Evolutionary conservation across 2,888 invertebrate species (phyloP).

Genomic region (Cantharis rufa): DNA sequence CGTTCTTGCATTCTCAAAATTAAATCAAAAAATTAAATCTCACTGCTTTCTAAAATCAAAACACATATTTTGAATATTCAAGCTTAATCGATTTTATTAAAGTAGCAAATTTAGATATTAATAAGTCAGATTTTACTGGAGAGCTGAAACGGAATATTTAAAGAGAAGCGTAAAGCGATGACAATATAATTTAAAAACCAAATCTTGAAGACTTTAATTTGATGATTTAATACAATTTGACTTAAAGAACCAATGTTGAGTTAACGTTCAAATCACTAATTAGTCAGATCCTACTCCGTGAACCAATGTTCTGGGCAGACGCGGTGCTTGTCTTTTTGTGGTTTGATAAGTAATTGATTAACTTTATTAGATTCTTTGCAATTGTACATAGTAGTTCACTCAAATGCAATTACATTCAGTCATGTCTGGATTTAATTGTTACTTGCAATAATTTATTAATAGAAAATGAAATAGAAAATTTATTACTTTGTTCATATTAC

Average conservation of each 20-base stretch:
- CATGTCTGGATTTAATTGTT: neutral
- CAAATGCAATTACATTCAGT: neutral
- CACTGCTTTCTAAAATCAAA: neutral
- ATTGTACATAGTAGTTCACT: neutral
- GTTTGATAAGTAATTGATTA: neutral
- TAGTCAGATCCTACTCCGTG: neutral
- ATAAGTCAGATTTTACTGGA: neutral
- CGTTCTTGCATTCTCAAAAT: neutral
- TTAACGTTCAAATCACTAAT: neutral
- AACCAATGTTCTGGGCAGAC: neutral
- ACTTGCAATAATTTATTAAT: neutral
- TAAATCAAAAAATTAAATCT: neutral
- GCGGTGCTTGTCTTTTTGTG: neutral
- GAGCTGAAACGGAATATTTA: neutral
- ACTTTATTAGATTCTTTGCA: neutral
- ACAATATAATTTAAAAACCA: neutral
- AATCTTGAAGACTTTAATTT: neutral
- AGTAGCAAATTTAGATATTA: neutral
- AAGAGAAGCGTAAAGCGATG: neutral
- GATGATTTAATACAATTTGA: neutral
- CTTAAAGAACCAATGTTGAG: neutral
- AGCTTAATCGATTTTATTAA: neutral
- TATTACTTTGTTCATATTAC: neutral
- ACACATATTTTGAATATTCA: neutral
- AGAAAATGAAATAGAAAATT: neutral